Conservation (phyloP, 2,797 vertebrate species). For the Eremophila alpestris region DNA sequence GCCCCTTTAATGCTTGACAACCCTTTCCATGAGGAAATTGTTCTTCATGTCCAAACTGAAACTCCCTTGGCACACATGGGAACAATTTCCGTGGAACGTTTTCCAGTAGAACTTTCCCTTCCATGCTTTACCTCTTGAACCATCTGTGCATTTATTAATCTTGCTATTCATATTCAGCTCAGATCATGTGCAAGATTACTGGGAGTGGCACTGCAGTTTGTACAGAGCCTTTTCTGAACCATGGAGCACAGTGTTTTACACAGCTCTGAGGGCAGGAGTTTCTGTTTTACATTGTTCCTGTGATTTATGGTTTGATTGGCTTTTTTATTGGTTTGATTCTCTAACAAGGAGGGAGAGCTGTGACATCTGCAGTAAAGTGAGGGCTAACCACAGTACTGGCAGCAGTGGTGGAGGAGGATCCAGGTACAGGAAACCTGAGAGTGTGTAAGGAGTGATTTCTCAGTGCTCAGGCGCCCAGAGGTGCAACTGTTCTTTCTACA, state of each 20-base stretch:
- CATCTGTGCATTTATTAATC: not conserved
- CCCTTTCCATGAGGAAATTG: not conserved
- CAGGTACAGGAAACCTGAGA: not conserved
- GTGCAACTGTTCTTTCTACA: not conserved
- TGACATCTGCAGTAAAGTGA: not conserved
- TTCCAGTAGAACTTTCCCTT: not conserved
- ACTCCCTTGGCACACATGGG: not conserved
- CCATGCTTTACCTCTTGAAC: not conserved
- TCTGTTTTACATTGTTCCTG: not conserved
- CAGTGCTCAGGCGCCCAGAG: not conserved
- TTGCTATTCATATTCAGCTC: not conserved
- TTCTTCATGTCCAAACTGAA: not conserved
- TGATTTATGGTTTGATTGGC: not conserved
- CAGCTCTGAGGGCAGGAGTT: not conserved
- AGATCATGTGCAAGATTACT: rapidly evolving
- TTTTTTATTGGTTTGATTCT: not conserved
- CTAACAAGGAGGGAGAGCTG: not conserved
- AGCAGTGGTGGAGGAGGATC: not conserved
- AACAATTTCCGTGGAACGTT: not conserved
- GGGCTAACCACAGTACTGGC: not conserved
- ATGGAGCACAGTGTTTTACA: rapidly evolving
- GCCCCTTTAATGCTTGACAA: rapidly evolving
- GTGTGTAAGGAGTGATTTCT: rapidly evolving
- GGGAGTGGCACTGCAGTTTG: not conserved
- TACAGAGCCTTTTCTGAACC: rapidly evolving